phyloP scores from a whole-genome alignment of 2,797 vertebrate genomes.

The Pangasius krempfi region DNA sequence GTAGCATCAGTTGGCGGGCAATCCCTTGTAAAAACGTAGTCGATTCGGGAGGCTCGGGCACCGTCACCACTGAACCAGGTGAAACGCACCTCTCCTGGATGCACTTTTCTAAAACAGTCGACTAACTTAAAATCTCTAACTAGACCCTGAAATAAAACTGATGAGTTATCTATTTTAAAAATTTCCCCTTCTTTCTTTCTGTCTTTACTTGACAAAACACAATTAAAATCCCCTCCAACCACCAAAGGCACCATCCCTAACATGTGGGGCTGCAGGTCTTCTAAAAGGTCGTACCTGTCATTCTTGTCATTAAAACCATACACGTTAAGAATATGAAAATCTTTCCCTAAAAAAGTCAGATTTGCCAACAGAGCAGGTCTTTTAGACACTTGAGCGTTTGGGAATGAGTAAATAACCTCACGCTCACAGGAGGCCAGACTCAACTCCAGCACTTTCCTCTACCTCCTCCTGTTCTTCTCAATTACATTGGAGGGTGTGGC shows the following conservation, averaged over 20 bases:
- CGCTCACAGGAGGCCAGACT: background rate
- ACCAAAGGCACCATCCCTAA: background rate
- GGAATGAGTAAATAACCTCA: background rate
- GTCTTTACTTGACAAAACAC: background rate
- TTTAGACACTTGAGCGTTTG: background rate
- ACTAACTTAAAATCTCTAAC: conserved; percentile 44
- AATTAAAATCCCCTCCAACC: background rate
- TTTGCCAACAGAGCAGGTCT: conserved; percentile 39
- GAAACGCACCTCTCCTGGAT: conserved; percentile 53
- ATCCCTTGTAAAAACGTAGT: conserved; percentile 21
- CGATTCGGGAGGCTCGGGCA: conserved; percentile 7
- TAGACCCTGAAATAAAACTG: conserved; percentile 9
- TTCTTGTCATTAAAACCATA: conserved; percentile 45
- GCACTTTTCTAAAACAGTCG: conserved; percentile 40
- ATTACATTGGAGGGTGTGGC: too few species aligned
- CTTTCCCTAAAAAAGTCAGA: conserved; percentile 23
- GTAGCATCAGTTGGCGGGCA: conserved; percentile 20
- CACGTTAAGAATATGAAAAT: conserved; percentile 46
- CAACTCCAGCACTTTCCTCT: background rate
- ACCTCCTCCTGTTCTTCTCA: background rate
- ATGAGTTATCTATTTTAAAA: conserved; percentile 52
- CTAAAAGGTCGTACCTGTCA: conserved; percentile 44
- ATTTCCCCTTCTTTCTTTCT: background rate
- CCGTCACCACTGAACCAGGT: conserved; percentile 57
- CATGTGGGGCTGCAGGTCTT: conserved; percentile 56